Conservation (phyloP, 2,888 invertebrate species). For the Neoaliturus tenellus region DNA sequence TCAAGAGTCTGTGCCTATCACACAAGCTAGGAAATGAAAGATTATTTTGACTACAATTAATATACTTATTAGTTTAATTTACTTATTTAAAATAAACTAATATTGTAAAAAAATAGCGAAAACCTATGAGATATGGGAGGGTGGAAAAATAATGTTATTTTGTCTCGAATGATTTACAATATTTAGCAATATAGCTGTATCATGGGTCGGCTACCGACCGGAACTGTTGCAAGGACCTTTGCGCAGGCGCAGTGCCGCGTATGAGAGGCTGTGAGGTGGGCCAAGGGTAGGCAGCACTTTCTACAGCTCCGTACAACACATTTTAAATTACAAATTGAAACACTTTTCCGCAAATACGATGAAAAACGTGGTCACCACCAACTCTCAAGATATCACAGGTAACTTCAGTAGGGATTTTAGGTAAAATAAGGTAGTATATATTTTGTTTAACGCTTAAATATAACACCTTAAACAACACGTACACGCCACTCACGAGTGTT, state of each 20-base stretch:
- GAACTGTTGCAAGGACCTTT: constrained; percentile 59
- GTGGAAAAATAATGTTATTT: too few species aligned
- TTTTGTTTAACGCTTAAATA: constrained; percentile 50
- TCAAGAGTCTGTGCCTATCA: too few species aligned
- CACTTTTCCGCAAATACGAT: constrained; percentile 61
- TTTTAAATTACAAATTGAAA: constrained; percentile 66
- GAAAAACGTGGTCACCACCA: constrained; percentile 60
- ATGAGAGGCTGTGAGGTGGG: constrained; percentile 67
- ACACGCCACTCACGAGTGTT: constrained; percentile 59
- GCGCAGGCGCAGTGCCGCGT: constrained; percentile 69
- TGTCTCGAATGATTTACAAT: background rate
- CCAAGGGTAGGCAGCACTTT: constrained; percentile 68
- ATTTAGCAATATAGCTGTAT: constrained; percentile 38
- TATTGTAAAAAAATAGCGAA: too few species aligned
- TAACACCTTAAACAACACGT: constrained; percentile 57
- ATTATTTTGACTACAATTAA: too few species aligned
- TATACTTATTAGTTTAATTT: too few species aligned
- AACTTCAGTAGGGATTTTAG: constrained; percentile 56
- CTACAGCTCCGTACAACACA: constrained; percentile 67
- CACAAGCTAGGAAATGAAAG: too few species aligned
- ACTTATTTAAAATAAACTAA: too few species aligned
- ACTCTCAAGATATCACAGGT: constrained; percentile 60
- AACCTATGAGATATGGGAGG: too few species aligned
- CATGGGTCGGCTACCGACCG: constrained; percentile 58
- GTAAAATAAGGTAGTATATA: constrained; percentile 56